Conservation (phyloP, 2,113 vertebrate genomes). For the Aphelocoma coerulescens region DNA sequence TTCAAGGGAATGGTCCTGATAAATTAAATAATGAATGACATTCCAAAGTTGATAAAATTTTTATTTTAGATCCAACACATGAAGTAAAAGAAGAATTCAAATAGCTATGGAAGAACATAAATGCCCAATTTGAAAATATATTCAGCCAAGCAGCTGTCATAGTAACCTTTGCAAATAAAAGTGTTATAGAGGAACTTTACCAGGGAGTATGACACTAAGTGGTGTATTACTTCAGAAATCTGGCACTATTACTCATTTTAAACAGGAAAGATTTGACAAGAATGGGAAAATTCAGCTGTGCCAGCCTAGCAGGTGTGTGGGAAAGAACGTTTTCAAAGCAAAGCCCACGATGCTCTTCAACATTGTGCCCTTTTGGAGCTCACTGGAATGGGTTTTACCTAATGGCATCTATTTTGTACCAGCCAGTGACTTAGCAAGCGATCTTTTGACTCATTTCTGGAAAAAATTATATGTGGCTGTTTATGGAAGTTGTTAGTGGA, state of each 20-base stretch:
- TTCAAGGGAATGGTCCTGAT: neutral
- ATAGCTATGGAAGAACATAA: neutral
- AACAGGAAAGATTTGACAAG: slow-evolving; percentile 7
- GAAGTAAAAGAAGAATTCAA: neutral
- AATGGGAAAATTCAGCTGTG: neutral
- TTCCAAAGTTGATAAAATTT: neutral
- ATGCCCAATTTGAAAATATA: neutral
- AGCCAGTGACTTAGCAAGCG: neutral
- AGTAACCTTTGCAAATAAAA: slow-evolving; percentile 43
- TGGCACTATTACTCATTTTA: slow-evolving; percentile 22
- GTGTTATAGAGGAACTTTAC: neutral
- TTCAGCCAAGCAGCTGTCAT: slow-evolving; percentile 16
- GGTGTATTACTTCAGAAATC: slow-evolving; percentile 9
- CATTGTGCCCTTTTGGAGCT: neutral
- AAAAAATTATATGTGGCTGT: neutral
- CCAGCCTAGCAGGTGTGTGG: neutral
- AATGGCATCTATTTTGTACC: neutral
- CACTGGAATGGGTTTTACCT: neutral
- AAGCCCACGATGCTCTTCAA: neutral
- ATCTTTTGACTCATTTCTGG: slow-evolving; percentile 19
- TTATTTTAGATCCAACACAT: neutral
- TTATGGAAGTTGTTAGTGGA: neutral
- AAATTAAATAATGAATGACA: slow-evolving; percentile 31
- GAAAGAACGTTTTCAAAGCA: neutral
- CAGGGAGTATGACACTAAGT: neutral